Percentiles rank a stretch among this genome's conserved stretches.
Evolutionary conservation across 2,888 invertebrate species (phyloP).

Genomic region (Macropis europaea): DNA sequence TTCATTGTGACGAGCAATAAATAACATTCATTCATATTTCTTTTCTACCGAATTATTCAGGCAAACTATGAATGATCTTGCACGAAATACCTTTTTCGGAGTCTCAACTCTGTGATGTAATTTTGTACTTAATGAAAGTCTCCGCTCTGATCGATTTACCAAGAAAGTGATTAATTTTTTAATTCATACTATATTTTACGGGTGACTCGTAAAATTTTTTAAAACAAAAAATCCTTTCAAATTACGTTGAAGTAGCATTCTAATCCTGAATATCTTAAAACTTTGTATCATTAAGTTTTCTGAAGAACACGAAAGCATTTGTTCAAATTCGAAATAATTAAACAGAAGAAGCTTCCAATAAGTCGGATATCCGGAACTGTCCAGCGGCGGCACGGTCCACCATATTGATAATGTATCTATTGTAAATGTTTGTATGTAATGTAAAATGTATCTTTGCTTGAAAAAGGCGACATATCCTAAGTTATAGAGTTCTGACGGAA

Average conservation of each 20-base stretch:
- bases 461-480: constrained; percentile 77
- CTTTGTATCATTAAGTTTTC: no score
- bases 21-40: no score
- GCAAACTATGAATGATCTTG: no score
- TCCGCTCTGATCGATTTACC: not conserved
- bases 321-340: no score
- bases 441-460: constrained; percentile 77
- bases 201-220: no score
- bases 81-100: not conserved
- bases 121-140: constrained; percentile 16
- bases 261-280: no score
- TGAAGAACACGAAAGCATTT: no score
- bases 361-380: constrained; percentile 38
- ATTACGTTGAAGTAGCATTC: no score
- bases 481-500: constrained; percentile 64
- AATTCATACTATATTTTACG: no score
- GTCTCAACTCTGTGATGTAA: not conserved
- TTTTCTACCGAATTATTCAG: no score
- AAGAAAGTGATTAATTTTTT: not conserved
- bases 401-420: constrained; percentile 74
- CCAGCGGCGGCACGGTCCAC: constrained; percentile 50
- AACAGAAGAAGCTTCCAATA: not conserved
- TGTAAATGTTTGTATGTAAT: constrained; percentile 79
- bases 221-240: no score
- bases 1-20: no score